Evolutionary conservation across 2,888 invertebrate genomes (phyloP).

Genomic region (Schizotus pectinicornis): DNA sequence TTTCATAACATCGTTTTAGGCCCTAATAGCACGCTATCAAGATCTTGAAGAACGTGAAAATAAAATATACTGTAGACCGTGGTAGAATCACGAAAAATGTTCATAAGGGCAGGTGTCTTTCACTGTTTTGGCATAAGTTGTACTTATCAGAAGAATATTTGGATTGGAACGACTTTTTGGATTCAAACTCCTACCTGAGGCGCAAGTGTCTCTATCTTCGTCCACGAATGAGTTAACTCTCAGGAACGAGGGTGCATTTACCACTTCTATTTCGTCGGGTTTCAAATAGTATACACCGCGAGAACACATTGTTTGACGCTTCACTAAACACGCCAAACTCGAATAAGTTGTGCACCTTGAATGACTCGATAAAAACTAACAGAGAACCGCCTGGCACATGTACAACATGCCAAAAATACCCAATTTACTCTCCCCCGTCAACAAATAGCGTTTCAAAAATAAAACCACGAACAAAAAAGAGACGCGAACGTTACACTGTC

Average conservation of each 20-base stretch:
- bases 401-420: conserved; percentile 41
- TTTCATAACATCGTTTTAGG: no score
- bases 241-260: conserved; percentile 49
- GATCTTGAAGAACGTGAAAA: no score
- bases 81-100: no score
- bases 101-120: no score
- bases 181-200: conserved; percentile 1
- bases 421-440: conserved; percentile 11
- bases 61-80: no score
- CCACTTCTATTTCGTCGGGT: conserved; percentile 40
- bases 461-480: conserved; percentile 8
- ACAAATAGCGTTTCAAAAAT: conserved; percentile 21
- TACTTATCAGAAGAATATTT: no score
- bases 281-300: conserved; percentile 48
- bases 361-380: conserved; percentile 38
- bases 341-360: not conserved
- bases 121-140: no score
- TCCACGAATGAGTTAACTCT: conserved; percentile 53
- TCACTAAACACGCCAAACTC: no score
- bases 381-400: conserved; percentile 40
- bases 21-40: no score
- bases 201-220: conserved; percentile 35
- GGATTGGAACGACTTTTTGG: no score
- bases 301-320: conserved; percentile 50
- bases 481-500: conserved; percentile 3